phyloP scores from a whole-genome alignment of 35 echinoderm and acorn worm species.

The Stichopus chloronotus region DNA sequence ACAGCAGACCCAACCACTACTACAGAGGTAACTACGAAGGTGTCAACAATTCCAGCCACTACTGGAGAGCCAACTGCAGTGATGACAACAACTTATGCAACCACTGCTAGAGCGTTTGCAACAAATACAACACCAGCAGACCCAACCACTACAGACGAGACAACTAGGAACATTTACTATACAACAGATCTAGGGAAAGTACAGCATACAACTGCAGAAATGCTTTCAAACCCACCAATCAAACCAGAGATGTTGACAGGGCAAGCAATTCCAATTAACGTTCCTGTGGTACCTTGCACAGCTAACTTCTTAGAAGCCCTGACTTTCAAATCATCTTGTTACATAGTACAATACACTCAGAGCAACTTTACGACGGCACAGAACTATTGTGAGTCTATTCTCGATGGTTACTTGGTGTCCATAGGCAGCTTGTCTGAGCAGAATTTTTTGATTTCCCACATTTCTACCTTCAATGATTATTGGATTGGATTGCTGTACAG shows the following conservation, averaged over 20 bases:
- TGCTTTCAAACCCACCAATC: neutral
- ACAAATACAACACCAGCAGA: neutral
- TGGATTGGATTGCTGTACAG: slow-evolving; percentile 8
- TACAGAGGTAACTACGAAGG: neutral
- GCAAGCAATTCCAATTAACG: neutral
- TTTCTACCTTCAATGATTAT: neutral
- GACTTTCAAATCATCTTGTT: slow-evolving; percentile 16
- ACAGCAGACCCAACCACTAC: neutral
- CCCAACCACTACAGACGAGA: neutral
- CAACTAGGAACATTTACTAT: neutral
- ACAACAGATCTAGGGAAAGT: neutral
- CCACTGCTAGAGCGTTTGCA: neutral
- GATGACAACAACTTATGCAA: neutral
- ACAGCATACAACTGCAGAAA: neutral
- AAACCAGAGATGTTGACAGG: neutral
- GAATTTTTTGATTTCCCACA: neutral
- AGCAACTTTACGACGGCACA: neutral
- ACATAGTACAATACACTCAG: neutral
- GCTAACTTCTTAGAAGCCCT: neutral
- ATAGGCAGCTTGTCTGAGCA: neutral
- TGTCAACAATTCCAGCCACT: neutral
- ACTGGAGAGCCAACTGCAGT: neutral
- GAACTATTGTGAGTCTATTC: neutral
- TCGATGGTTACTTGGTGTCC: neutral
- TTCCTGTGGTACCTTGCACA: neutral